A percentile compares a stretch with the other conserved stretches of the same genome.
Evolutionary conservation across 2,888 invertebrate species (phyloP).

Genomic region (Tetheella fluctuosa): DNA sequence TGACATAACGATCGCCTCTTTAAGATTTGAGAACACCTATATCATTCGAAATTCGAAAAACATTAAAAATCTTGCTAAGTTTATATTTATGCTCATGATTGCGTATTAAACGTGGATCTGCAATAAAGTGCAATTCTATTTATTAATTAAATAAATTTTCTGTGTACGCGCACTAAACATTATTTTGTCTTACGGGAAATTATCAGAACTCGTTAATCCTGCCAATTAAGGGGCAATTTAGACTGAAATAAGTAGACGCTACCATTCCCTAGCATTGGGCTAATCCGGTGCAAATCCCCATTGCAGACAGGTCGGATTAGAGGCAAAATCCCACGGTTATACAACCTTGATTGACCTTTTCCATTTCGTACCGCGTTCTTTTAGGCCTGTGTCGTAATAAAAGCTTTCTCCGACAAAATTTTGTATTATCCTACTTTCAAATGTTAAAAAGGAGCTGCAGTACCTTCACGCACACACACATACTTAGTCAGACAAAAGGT

Average conservation of each 20-base stretch:
- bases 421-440: not conserved
- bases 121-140: not conserved
- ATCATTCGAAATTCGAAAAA: too few relatives aligned
- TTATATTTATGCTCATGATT: too few relatives aligned
- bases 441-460: not conserved
- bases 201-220: not conserved
- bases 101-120: too few relatives aligned
- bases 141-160: not conserved
- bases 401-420: not conserved
- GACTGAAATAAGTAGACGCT: conserved; percentile 9
- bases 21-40: too few relatives aligned
- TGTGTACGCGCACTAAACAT: too few relatives aligned
- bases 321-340: conserved; percentile 17
- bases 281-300: conserved; percentile 16
- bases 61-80: too few relatives aligned
- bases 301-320: conserved; percentile 21
- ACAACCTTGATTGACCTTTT: conserved; percentile 20
- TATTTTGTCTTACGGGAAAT: not conserved
- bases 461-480: not conserved
- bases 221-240: conserved; percentile 7
- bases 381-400: conserved; percentile 1
- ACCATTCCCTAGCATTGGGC: conserved; percentile 3
- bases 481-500: not conserved
- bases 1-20: too few relatives aligned
- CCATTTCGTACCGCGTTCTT: conserved; percentile 14